Base-by-base conservation (phyloP, 2,113 vertebrate species). In the Epinephelus fuscoguttatus region DNA sequence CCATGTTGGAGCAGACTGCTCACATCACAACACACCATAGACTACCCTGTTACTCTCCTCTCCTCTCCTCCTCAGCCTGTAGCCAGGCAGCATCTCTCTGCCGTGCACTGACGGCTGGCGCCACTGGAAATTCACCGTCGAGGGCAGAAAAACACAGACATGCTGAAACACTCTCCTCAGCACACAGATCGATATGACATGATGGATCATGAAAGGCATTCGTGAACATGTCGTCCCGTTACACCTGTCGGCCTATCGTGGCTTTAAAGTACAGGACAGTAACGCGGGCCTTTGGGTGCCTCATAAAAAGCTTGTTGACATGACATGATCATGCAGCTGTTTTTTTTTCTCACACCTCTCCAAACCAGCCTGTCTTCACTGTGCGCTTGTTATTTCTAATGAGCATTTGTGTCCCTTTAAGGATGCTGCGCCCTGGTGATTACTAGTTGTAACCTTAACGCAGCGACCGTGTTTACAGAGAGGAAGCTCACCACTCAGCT, bases 1-100 rank as follows among this genome's bases (percentile, higher is more conserved):
- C 94, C 94, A 94, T 94, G 86, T 94, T 94, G 89, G 89, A 93
- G 87, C 89, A 82, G 82, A 62, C 86, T 60, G 89, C 91, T 91
- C 91, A 83, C 89, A 92, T 93, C 93, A 90, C 91, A 93, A 86
- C 92, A 92, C 86, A 62, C 14, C 80, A 80, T 1, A 70, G 69
- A 79, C 75, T 45, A 52, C 49, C 76, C 84, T 25, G 76, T 50
- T 75, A 49, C 75, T 84, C 56, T 61, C 17, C 59, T 78, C 78
- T 82, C 27, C 75, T 84, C 56, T 61, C 75, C 78, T 68, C 64
- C 63, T 56, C 78, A 73, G 75, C 73, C 80, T 76, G 74, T 1
- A 81, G 68, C 66, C 79, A 71, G 66, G 50, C 87, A 89, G 85
- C 91, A 92, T 90, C 90, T 68, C 75, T 83, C 75, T 59, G 11